phyloP scores from a whole-genome alignment of 2,797 vertebrate species.

The Heteromormyrus szaboi region DNA sequence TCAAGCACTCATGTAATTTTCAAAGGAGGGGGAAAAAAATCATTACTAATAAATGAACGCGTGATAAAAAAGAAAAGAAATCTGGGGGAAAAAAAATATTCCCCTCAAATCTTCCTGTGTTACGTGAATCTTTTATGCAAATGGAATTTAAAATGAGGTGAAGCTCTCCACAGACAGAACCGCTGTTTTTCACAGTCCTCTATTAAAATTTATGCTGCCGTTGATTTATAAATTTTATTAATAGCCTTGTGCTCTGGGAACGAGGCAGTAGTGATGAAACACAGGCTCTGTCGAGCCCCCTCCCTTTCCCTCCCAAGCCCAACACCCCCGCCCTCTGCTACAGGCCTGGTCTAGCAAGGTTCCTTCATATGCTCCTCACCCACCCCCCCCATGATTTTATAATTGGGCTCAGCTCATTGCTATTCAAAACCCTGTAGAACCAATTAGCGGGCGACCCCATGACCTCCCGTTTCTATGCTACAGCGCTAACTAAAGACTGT shows the following conservation, averaged over 20 bases:
- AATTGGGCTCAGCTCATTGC: conserved; percentile 70
- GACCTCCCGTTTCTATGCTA: conserved; percentile 61
- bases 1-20: conserved; percentile 57
- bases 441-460: conserved; percentile 73
- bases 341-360: conserved; percentile 22
- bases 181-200: conserved; percentile 63
- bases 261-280: conserved; percentile 50
- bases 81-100: conserved; percentile 44
- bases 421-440: conserved; percentile 69
- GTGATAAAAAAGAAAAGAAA: conserved; percentile 51
- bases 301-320: conserved; percentile 28
- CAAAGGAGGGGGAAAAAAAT: conserved; percentile 41
- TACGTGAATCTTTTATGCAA: conserved; percentile 79
- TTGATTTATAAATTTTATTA: conserved; percentile 77
- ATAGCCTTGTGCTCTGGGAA: conserved; percentile 53
- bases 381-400: conserved; percentile 52
- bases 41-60: conserved; percentile 73
- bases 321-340: conserved; percentile 33
- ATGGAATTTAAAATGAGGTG: conserved; percentile 78
- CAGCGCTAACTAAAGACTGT: conserved; percentile 60
- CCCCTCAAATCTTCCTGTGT: conserved; percentile 60
- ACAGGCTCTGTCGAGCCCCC: conserved; percentile 36
- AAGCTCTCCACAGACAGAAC: conserved; percentile 65
- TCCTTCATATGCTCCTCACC: conserved; percentile 20
- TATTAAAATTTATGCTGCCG: conserved; percentile 74